These are phyloP conservation scores for Agapostemon virescens DNA, from an alignment of 2,888 invertebrate genomes.

Conservation along the genomic window DNA sequence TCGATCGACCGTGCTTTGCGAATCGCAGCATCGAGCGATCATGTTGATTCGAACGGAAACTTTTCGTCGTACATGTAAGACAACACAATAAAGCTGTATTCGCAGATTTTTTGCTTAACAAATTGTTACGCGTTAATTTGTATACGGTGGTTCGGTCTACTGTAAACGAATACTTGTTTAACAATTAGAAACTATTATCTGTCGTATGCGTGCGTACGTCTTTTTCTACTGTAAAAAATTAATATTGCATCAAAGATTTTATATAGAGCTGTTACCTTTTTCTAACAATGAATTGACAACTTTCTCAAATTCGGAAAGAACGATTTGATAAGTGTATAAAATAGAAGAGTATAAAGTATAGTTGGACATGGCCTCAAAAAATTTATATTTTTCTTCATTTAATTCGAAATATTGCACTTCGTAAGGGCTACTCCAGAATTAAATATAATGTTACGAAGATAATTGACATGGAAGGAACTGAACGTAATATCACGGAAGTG, in stretches of 20 bases:
- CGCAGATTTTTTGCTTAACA: no score
- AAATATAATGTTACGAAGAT: constrained; percentile 46
- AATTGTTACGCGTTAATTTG: no score
- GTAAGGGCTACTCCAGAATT: not conserved
- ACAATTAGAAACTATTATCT: no score
- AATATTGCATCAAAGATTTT: no score
- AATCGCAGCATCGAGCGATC: not conserved
- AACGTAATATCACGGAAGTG: not conserved
- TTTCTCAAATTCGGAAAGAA: not conserved
- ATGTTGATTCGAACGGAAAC: not conserved
- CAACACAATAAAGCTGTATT: no score
- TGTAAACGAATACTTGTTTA: no score
- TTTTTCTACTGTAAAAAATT: no score
- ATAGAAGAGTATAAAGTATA: not conserved
- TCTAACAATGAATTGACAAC: not conserved
- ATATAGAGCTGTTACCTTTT: no score
- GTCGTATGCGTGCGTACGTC: no score
- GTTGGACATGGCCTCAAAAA: not conserved
- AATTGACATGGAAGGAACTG: constrained; percentile 31
- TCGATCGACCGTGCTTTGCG: not conserved
- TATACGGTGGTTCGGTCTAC: no score
- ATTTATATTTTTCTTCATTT: not conserved
- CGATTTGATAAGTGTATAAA: not conserved
- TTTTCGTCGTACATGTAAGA: not conserved
- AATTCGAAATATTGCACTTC: not conserved